Conservation (phyloP, 2,113 vertebrate genomes). For the Naja naja region DNA sequence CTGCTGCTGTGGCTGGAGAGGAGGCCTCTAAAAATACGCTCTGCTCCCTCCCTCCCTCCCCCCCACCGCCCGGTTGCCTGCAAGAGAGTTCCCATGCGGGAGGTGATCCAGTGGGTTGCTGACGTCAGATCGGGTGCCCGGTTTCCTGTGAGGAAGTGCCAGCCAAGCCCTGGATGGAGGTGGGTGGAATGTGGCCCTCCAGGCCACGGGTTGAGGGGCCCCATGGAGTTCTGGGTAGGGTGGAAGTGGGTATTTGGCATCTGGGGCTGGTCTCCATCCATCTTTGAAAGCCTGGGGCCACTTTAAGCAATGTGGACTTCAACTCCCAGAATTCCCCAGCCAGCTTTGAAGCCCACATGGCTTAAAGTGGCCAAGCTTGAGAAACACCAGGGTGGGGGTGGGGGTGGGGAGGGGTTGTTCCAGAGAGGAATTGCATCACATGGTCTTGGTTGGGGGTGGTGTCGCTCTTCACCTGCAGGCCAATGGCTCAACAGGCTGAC, state of each 20-base stretch:
- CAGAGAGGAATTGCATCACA: not conserved
- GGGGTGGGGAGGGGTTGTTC: too few species aligned
- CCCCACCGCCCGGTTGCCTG: accelerated
- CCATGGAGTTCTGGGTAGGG: not conserved
- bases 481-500: not conserved
- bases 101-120: not conserved
- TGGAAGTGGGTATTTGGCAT: not conserved
- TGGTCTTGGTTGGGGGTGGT: not conserved
- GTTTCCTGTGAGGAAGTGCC: not conserved
- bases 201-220: not conserved
- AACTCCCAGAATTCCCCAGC: not conserved
- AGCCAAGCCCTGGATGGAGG: not conserved
- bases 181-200: not conserved
- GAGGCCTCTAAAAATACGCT: conserved; percentile 16
- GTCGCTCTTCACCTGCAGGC: not conserved
- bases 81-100: not conserved
- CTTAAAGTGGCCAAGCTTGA: too few species aligned
- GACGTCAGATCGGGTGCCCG: not conserved
- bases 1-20: not conserved
- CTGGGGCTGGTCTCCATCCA: not conserved
- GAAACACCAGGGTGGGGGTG: too few species aligned
- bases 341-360: too few species aligned
- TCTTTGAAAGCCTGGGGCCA: not conserved
- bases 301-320: not conserved
- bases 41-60: not conserved